These are phyloP conservation scores for Nasonia oneida DNA, from an alignment of 2,888 invertebrate genomes.

Conservation along the genomic window DNA sequence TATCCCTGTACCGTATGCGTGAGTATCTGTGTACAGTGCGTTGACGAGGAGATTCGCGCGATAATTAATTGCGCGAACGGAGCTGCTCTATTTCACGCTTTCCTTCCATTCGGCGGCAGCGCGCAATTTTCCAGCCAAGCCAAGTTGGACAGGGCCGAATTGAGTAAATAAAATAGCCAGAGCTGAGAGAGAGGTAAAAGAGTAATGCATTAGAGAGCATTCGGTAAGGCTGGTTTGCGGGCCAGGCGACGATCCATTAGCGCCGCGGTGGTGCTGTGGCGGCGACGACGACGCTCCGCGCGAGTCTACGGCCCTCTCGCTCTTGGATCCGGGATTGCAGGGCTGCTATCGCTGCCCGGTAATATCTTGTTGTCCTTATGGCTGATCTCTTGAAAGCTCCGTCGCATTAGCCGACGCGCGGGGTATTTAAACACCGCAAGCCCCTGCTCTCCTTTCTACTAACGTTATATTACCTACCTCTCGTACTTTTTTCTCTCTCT, in stretches of 20 bases:
- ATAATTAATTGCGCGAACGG: slow-evolving; percentile 65
- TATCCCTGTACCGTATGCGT: neutral
- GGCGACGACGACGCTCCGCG: neutral
- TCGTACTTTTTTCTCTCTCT: slow-evolving; percentile 18
- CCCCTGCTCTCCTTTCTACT: neutral
- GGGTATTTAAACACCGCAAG: slow-evolving; percentile 62
- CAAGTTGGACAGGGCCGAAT: neutral
- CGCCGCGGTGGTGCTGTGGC: slow-evolving; percentile 22
- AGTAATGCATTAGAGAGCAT: slow-evolving; percentile 52
- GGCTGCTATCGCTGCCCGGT: slow-evolving; percentile 64
- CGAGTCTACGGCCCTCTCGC: neutral
- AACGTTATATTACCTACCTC: neutral
- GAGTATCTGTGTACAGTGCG: neutral
- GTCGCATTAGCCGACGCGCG: slow-evolving; percentile 64
- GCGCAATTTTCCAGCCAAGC: neutral
- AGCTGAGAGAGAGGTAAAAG: slow-evolving; percentile 32
- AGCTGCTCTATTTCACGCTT: too few species aligned
- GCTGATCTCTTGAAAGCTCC: slow-evolving; percentile 69
- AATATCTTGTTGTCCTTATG: slow-evolving; percentile 68
- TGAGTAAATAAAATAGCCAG: slow-evolving; percentile 36
- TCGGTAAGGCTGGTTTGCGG: slow-evolving; percentile 31
- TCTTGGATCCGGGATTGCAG: slow-evolving; percentile 38
- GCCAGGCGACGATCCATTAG: slow-evolving; percentile 65
- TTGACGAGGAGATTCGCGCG: slow-evolving; percentile 42
- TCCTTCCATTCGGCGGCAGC: too few species aligned